phyloP scores from a whole-genome alignment of 2,888 invertebrate genomes.

The Drosophila mettleri region DNA sequence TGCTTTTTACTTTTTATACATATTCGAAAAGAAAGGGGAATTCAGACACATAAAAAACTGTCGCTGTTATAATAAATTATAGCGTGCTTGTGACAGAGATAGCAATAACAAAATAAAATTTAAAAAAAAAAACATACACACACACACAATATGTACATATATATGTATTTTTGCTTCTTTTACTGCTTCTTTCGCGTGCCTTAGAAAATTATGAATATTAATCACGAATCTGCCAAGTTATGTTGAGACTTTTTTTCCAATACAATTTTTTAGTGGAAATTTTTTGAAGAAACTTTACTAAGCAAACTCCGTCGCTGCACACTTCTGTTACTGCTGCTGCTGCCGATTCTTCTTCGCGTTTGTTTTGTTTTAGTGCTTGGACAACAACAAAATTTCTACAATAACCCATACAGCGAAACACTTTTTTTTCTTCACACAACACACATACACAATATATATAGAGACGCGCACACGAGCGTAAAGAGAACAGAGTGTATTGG shows the following conservation, averaged over 20 bases:
- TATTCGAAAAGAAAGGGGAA: constrained; percentile 5
- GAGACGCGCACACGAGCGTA: constrained; percentile 6
- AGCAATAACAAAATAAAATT: constrained; percentile 25
- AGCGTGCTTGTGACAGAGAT: constrained; percentile 41
- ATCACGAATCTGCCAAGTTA: constrained; percentile 31
- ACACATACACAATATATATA: constrained; percentile 29
- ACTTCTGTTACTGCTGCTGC: constrained; percentile 7
- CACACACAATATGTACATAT: background rate
- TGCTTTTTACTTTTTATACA: constrained; percentile 10
- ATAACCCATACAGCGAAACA: constrained; percentile 29
- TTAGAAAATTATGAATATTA: constrained; percentile 59
- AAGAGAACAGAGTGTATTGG: constrained; percentile 5
- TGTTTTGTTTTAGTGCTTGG: constrained; percentile 41
- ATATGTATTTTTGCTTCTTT: constrained; percentile 20
- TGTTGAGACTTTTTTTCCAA: constrained; percentile 10
- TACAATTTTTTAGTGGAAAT: constrained; percentile 31
- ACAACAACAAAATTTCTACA: constrained; percentile 39
- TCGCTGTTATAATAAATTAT: constrained; percentile 66
- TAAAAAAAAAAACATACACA: background rate
- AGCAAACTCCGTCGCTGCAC: constrained; percentile 10
- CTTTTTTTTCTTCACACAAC: constrained; percentile 12
- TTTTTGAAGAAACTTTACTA: constrained; percentile 40
- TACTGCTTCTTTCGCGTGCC: constrained; percentile 39
- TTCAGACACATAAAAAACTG: constrained; percentile 43
- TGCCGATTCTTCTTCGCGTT: constrained; percentile 20